phyloP scores from a whole-genome alignment of 2,797 vertebrate genomes.

The Malurus leucopterus region DNA sequence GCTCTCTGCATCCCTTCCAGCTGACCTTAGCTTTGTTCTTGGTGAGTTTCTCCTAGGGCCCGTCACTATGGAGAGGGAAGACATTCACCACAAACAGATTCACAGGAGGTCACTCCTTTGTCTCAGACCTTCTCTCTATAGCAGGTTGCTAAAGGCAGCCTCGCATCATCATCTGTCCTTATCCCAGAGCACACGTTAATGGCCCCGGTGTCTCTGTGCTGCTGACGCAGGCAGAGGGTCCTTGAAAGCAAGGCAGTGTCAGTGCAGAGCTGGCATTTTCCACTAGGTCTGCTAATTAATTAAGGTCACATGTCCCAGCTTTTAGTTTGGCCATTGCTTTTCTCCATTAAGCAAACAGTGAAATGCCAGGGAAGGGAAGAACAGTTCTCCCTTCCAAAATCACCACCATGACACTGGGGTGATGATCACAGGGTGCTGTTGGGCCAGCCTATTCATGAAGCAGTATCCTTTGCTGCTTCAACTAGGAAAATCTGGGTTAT shows the following conservation, averaged over 20 bases:
- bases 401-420: rapidly evolving
- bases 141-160: neutral
- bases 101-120: neutral
- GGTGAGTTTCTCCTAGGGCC: neutral
- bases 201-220: neutral
- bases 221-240: slow-evolving; percentile 37
- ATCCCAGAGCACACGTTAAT: neutral
- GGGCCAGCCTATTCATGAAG: neutral
- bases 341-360: neutral
- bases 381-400: neutral
- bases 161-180: neutral
- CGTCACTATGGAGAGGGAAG: neutral
- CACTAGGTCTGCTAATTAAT: slow-evolving; percentile 34
- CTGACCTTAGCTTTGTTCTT: slow-evolving; percentile 29
- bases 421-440: neutral
- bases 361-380: neutral
- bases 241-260: slow-evolving; percentile 40
- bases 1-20: neutral
- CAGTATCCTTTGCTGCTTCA: neutral
- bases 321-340: slow-evolving; percentile 7
- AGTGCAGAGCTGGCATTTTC: slow-evolving; percentile 49
- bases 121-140: neutral
- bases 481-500: neutral
- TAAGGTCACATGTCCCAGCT: slow-evolving; percentile 6
- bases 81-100: neutral